Conservation (phyloP, 2,797 vertebrate species). For the Sebastes matsubarae region DNA sequence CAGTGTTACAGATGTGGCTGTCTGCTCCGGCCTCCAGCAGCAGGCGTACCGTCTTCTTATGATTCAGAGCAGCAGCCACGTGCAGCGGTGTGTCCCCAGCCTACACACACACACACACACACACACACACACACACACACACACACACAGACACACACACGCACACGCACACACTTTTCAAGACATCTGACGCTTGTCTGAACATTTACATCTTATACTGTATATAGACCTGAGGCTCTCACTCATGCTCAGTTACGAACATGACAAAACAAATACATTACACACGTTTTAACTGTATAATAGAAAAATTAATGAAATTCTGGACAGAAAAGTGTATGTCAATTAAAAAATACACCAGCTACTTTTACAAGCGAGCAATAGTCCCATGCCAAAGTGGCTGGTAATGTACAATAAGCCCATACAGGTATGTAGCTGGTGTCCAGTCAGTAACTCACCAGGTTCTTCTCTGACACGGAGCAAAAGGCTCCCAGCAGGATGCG, state of each 20-base stretch:
- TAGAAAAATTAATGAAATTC: background rate
- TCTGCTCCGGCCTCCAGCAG: slow-evolving; percentile 95
- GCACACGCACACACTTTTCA: background rate
- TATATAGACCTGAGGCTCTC: background rate
- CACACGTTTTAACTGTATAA: background rate
- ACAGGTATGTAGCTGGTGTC: too few relatives aligned
- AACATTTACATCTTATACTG: background rate
- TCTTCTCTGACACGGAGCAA: slow-evolving; percentile 95
- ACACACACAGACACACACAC: too few relatives aligned
- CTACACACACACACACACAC: slow-evolving; percentile 65
- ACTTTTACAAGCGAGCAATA: background rate
- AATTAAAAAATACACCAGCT: background rate
- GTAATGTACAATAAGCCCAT: background rate
- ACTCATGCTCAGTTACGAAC: background rate
- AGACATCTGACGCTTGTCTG: too few relatives aligned
- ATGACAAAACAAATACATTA: background rate
- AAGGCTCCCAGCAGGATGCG: slow-evolving; percentile 93
- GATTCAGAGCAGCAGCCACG: slow-evolving; percentile 92
- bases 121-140: background rate
- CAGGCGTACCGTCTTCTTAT: slow-evolving; percentile 92
- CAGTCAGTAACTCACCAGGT: slow-evolving; percentile 86
- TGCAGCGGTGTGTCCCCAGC: slow-evolving; percentile 93
- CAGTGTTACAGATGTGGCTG: slow-evolving; percentile 86
- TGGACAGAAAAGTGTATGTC: background rate
- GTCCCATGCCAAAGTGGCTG: background rate